Base-by-base conservation (phyloP, 1,140 invertebrate species). In the Argopecten irradians region DNA sequence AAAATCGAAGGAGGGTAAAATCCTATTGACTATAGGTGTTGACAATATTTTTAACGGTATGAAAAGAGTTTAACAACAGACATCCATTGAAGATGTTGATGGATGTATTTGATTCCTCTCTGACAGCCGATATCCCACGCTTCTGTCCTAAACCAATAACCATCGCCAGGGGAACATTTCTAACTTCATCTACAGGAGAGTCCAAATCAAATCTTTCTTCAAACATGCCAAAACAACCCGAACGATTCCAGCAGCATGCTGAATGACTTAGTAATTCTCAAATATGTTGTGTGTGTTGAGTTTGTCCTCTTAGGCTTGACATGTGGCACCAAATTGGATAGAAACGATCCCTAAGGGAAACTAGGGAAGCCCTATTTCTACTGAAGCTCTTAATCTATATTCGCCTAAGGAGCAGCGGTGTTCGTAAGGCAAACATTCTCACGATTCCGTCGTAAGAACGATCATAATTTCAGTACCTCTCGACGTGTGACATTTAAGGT, bases 251-350 rank as follows among this genome's bases (percentile, higher is more conserved):
- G 28, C n/a, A 16, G 55, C 55, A 28, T 3, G 55, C 22, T 8
- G 55, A 71, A 71, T 71, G 55, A 71, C 22, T 71, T 3, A 71
- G 55, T 5, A 71, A 71, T 71, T 71, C 55, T 71, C 1, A 71
- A 71, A 71, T 71, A 71, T 71, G n/a, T 71, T 71, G 19, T 71
- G 19, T n/a, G 55, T 71, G 55, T 71, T 71, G 55, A 71, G 55
- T 71, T 71, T 71, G 55, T 71, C 55, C n/a, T 71, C 11, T 5
- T 16, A 28, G 55, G n/a, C 55, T n/a, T 5, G 55, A 16, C n/a
- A 71, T 71, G 55, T 71, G 55, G 55, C 55, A 16, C 55, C 55
- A 71, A 71, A 71, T 71, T 71, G 55, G 22, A 71, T 71, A n/a
- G 28, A 16, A n/a, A 71, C 2, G 7, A 71, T 28, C 28, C 55